phyloP scores from a whole-genome alignment of 2,113 vertebrate genomes.

The Brachirus orientalis region DNA sequence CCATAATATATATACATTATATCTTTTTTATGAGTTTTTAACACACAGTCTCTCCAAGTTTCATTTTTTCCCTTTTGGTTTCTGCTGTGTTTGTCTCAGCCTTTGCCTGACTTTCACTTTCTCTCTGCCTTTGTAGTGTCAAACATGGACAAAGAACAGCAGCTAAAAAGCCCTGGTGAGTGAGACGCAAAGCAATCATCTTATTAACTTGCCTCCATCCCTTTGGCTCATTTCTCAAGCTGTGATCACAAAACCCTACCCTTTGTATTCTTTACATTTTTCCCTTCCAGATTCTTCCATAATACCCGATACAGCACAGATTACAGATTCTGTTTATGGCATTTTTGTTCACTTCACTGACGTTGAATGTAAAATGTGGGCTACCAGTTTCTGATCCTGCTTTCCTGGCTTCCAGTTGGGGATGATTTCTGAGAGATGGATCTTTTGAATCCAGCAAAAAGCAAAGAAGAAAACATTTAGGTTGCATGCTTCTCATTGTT shows the following conservation, averaged over 20 bases:
- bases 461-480: not conserved
- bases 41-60: constrained; percentile 43
- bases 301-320: not conserved
- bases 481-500: not conserved
- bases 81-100: constrained; percentile 45
- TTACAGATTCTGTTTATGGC: not conserved
- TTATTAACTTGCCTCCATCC: constrained; percentile 45
- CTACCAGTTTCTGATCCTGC: not conserved
- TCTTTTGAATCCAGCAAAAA: not conserved
- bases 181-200: constrained; percentile 48
- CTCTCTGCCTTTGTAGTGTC: constrained; percentile 73
- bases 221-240: constrained; percentile 35
- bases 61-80: constrained; percentile 41
- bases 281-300: constrained; percentile 23
- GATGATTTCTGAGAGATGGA: not conserved
- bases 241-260: constrained; percentile 21
- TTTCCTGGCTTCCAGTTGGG: constrained; percentile 4
- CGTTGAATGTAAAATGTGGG: constrained; percentile 15
- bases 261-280: constrained; percentile 23
- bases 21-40: constrained; percentile 30
- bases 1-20: no score
- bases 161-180: constrained; percentile 69
- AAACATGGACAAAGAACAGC: constrained; percentile 73
- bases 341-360: not conserved
- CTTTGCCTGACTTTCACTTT: constrained; percentile 38